phyloP scores from a whole-genome alignment of 2,113 vertebrate genomes.

The Penelope pileata region DNA sequence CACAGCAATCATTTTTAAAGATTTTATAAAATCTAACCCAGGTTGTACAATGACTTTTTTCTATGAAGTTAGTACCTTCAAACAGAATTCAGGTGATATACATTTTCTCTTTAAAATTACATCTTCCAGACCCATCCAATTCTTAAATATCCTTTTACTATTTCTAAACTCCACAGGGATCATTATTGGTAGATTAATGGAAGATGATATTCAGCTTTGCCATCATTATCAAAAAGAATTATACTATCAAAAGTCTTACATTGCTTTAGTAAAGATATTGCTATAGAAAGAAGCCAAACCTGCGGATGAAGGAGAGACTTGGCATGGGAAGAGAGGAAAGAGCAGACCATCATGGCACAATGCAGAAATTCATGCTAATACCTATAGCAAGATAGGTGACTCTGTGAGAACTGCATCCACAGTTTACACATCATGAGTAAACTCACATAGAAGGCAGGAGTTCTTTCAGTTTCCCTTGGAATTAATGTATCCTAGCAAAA shows the following conservation, averaged over 20 bases:
- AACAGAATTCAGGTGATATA: neutral
- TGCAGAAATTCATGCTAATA: neutral
- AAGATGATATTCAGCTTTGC: neutral
- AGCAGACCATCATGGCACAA: neutral
- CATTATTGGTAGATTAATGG: neutral
- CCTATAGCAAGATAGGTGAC: neutral
- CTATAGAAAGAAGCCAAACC: neutral
- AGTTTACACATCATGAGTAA: neutral
- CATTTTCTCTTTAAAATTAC: neutral
- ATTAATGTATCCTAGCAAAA: neutral
- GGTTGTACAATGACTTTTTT: neutral
- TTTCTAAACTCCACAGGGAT: neutral
- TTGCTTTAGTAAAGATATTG: neutral
- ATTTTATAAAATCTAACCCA: constrained; percentile 4
- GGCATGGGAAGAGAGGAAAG: neutral
- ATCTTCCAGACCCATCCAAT: neutral
- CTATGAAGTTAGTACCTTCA: neutral
- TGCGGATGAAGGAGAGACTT: neutral
- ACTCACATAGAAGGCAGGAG: neutral
- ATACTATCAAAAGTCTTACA: neutral
- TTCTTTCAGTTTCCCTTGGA: neutral
- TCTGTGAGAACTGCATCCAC: neutral
- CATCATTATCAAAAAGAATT: neutral
- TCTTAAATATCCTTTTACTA: neutral
- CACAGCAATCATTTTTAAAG: neutral